These are phyloP conservation scores for Atta cephalotes DNA, from an alignment of 1,140 invertebrate genomes.

Conservation along the genomic window DNA sequence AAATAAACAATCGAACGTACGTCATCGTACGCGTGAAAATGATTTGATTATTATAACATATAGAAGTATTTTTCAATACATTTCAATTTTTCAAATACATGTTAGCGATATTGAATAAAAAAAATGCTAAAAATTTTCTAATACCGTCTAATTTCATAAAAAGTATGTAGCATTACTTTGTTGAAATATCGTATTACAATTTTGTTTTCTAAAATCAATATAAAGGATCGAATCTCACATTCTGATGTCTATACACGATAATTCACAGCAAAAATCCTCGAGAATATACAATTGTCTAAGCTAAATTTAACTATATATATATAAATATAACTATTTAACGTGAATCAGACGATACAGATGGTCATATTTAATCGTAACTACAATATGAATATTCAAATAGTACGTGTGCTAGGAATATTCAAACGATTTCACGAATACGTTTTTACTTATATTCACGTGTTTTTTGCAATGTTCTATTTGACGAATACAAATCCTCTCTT, in stretches of 20 bases:
- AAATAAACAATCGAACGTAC: not conserved
- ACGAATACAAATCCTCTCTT: slow-evolving; percentile 10
- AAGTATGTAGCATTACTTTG: not conserved
- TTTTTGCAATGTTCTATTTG: slow-evolving; percentile 40
- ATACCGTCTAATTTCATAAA: not conserved
- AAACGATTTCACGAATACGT: not conserved
- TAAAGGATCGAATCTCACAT: not conserved
- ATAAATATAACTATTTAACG: slow-evolving; percentile 71
- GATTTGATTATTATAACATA: not conserved
- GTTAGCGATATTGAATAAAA: not conserved
- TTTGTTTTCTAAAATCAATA: not conserved
- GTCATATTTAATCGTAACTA: slow-evolving; percentile 67
- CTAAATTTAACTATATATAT: slow-evolving; percentile 58
- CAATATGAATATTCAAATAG: slow-evolving; percentile 75
- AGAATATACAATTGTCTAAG: not conserved
- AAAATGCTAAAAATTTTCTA: not conserved
- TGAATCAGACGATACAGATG: slow-evolving; percentile 67
- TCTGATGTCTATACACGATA: not conserved
- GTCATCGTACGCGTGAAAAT: not conserved
- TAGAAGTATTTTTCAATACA: not conserved
- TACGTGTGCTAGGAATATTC: slow-evolving; percentile 13
- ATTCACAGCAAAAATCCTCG: not conserved
- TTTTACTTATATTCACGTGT: not conserved
- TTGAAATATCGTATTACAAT: not conserved
- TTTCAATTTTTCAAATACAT: not conserved